Evolutionary conservation across 1,140 invertebrate genomes (phyloP).

Genomic region (Papilio polyxenes): DNA sequence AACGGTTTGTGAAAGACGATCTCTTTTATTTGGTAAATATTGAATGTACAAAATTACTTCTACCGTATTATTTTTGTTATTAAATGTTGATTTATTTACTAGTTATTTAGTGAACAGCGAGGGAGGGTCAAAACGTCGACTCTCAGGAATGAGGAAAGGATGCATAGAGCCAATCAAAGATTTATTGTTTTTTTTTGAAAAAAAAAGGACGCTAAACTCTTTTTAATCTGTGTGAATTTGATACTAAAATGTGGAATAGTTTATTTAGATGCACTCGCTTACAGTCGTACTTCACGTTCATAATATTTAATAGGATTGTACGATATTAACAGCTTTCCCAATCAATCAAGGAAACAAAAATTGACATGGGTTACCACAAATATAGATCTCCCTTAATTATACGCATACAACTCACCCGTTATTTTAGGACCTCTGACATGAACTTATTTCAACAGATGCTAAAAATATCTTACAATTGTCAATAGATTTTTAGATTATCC

Average conservation of each 20-base stretch:
- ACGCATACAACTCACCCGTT: slow-evolving; percentile 46
- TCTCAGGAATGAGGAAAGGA: too few relatives aligned
- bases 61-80: background rate
- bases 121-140: too few relatives aligned
- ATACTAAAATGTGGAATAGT: background rate
- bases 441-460: slow-evolving; percentile 23
- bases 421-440: slow-evolving; percentile 51
- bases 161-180: too few relatives aligned
- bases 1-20: slow-evolving; percentile 44
- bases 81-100: background rate
- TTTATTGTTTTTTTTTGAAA: too few relatives aligned
- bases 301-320: background rate
- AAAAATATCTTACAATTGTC: slow-evolving; percentile 14
- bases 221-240: too few relatives aligned
- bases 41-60: background rate
- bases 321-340: background rate
- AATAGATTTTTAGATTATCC: background rate
- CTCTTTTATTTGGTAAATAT: slow-evolving; percentile 64
- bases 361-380: slow-evolving; percentile 47
- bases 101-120: too few relatives aligned
- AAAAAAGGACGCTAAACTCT: too few relatives aligned
- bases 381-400: slow-evolving; percentile 53
- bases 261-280: background rate
- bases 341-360: slow-evolving; percentile 49
- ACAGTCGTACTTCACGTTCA: background rate